A percentile compares a stretch with the other conserved stretches of the same genome.
These are phyloP conservation scores for Ploceus nigricollis DNA, from an alignment of 2,113 vertebrate species.

Conservation along the genomic window DNA sequence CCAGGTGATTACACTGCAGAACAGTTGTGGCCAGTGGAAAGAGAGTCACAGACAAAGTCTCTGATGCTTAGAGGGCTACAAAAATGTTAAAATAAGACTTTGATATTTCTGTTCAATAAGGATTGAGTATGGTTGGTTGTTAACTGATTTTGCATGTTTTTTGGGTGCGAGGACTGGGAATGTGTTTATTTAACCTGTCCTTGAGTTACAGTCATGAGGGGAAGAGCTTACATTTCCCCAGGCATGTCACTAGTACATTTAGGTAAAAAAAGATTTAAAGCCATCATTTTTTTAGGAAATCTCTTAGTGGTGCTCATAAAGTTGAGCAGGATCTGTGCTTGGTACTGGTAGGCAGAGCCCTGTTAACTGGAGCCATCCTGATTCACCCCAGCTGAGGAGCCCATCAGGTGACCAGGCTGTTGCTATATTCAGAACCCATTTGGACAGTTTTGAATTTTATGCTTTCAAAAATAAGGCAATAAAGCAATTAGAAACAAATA, in stretches of 20 bases:
- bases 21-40: background rate
- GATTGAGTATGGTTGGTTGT: background rate
- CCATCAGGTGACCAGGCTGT: background rate
- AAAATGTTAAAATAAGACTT: background rate
- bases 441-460: background rate
- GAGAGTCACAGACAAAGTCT: background rate
- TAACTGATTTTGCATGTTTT: background rate
- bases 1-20: background rate
- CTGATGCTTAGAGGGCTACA: background rate
- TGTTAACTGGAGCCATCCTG: background rate
- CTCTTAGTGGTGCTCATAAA: background rate
- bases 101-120: background rate
- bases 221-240: background rate
- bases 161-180: background rate
- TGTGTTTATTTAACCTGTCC: background rate
- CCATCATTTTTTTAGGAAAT: background rate
- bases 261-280: background rate
- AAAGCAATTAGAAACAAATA: background rate
- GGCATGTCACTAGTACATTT: background rate
- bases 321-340: background rate
- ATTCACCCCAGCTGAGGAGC: background rate
- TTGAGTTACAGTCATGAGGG: background rate
- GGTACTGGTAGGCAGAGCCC: background rate
- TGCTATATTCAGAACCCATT: background rate
- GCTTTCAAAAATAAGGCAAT: background rate